Conservation (phyloP, 2,888 invertebrate genomes). For the Epistrophella euchroma region DNA sequence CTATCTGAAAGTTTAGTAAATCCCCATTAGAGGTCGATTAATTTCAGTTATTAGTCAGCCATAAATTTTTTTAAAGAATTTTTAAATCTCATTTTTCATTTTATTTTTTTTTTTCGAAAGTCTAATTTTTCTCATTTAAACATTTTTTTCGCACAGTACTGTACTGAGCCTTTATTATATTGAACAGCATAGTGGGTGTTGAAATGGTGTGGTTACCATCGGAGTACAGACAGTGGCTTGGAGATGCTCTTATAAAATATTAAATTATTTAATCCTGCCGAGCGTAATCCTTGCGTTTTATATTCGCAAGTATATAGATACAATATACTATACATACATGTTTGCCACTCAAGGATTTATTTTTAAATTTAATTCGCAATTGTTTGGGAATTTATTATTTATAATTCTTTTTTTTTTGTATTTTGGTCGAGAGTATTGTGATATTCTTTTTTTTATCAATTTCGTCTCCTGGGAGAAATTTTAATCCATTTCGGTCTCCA, state of each 20-base stretch:
- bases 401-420: conserved; percentile 14
- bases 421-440: conserved; percentile 25
- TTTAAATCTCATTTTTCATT: too few relatives aligned
- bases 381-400: conserved; percentile 63
- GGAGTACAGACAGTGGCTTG: conserved; percentile 22
- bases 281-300: conserved; percentile 61
- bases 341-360: conserved; percentile 22
- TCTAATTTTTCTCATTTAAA: too few relatives aligned
- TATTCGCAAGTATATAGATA: conserved; percentile 2
- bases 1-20: too few relatives aligned
- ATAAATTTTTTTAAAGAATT: too few relatives aligned
- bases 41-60: too few relatives aligned
- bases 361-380: conserved; percentile 61
- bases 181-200: background rate
- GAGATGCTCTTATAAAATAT: conserved; percentile 61
- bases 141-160: background rate
- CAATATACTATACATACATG: background rate
- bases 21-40: too few relatives aligned
- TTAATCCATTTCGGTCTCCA: conserved; percentile 69
- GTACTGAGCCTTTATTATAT: background rate
- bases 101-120: too few relatives aligned
- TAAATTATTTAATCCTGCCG: conserved; percentile 58
- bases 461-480: conserved; percentile 67
- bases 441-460: conserved; percentile 47
- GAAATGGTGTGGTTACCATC: background rate